Evolutionary conservation across 2,797 vertebrate species (phyloP).

Genomic region (Rhynchonycteris naso): DNA sequence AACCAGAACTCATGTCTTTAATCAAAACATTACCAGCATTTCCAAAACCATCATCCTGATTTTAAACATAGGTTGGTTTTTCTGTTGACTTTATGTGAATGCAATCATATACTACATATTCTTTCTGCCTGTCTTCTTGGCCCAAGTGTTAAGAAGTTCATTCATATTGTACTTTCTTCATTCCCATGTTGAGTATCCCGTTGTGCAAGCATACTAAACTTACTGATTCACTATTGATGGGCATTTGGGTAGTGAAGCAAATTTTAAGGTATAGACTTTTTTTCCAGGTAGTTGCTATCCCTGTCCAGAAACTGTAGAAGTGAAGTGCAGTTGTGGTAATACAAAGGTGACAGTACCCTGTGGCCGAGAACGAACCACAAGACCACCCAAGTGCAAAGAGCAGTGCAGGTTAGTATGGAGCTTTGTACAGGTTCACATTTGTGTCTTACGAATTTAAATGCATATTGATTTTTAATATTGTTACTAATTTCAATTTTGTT

Average conservation of each 20-base stretch:
- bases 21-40: not conserved
- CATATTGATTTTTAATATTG: not conserved
- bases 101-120: not conserved
- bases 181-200: not conserved
- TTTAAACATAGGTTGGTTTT: conserved; percentile 20
- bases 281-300: conserved; percentile 94
- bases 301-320: conserved; percentile 92
- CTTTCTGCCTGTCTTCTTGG: not conserved
- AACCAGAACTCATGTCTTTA: conserved; percentile 19
- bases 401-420: conserved; percentile 90
- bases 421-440: not conserved
- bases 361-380: conserved; percentile 94
- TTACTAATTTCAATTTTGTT: conserved; percentile 54
- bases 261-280: conserved; percentile 15
- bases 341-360: conserved; percentile 92
- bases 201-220: not conserved
- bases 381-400: conserved; percentile 93
- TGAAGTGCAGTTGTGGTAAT: conserved; percentile 90
- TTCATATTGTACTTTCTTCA: not conserved
- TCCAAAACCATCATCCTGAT: not conserved
- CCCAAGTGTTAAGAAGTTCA: not conserved
- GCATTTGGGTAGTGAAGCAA: conserved; percentile 23
- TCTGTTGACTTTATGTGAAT: not conserved
- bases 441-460: conserved; percentile 37
- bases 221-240: not conserved